These are phyloP conservation scores for Caenorhabditis zanzibari DNA, from an alignment of 2,888 invertebrate species.

Conservation along the genomic window DNA sequence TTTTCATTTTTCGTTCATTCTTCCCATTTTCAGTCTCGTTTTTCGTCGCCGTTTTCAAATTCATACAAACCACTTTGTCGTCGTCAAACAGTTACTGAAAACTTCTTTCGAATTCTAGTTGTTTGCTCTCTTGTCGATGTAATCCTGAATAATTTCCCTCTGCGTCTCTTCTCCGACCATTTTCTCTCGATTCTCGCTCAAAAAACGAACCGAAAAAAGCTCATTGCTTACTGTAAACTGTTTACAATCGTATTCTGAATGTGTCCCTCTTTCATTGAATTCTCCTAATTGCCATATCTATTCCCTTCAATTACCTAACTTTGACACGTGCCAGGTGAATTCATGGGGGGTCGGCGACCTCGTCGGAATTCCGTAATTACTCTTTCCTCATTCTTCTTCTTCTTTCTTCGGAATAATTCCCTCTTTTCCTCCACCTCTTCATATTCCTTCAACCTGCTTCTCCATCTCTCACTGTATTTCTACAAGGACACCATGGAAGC, in stretches of 20 bases:
- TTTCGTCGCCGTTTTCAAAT: not conserved
- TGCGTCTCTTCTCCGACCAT: constrained; percentile 15
- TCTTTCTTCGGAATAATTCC: constrained; percentile 44
- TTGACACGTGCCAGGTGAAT: constrained; percentile 57
- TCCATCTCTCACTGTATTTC: constrained; percentile 33
- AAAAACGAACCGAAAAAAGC: constrained; percentile 2
- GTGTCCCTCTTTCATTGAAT: constrained; percentile 7
- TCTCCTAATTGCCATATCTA: constrained; percentile 45
- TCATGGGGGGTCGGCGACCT: constrained; percentile 52
- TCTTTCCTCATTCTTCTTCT: constrained; percentile 21
- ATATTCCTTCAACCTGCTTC: constrained; percentile 43
- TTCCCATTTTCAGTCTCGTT: not conserved
- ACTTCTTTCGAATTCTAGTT: constrained; percentile 7
- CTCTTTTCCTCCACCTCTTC: constrained; percentile 26
- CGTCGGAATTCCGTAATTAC: constrained; percentile 62
- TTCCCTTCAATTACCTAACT: constrained; percentile 50
- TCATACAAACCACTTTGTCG: not conserved
- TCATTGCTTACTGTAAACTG: constrained; percentile 16
- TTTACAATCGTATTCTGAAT: constrained; percentile 4
- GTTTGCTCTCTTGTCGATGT: constrained; percentile 46
- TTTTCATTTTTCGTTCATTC: not conserved
- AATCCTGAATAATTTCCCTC: constrained; percentile 56
- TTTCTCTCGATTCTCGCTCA: not conserved
- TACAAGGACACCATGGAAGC: constrained; percentile 56
- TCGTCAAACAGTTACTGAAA: constrained; percentile 11